Percentiles rank a stretch among this genome's conserved stretches.
These are phyloP conservation scores for Tethea ocularis DNA, from an alignment of 2,888 invertebrate genomes.

Conservation along the genomic window DNA sequence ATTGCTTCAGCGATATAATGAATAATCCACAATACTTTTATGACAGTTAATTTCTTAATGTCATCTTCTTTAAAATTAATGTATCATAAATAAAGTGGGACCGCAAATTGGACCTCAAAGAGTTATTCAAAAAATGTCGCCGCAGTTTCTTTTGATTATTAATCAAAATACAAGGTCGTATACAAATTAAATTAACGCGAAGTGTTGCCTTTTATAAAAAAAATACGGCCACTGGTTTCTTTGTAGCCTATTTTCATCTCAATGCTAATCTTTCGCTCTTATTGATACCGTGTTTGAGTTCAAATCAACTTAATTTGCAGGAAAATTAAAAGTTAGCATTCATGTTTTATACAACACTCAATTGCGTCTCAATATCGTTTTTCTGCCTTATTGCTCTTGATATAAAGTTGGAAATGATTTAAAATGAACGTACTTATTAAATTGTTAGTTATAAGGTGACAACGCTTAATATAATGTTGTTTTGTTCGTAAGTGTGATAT, in stretches of 20 bases:
- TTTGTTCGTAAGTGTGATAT: constrained; percentile 42
- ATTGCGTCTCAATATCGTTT: background rate
- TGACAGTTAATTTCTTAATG: background rate
- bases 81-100: constrained; percentile 7
- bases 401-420: constrained; percentile 22
- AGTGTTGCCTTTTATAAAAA: constrained; percentile 41
- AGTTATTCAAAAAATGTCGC: constrained; percentile 58
- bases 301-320: constrained; percentile 8
- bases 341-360: background rate
- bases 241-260: background rate
- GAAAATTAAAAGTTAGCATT: background rate
- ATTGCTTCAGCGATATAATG: too few species aligned
- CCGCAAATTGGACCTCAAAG: constrained; percentile 11
- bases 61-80: constrained; percentile 5
- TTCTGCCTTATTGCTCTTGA: constrained; percentile 11
- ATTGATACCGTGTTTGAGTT: constrained; percentile 19
- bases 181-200: constrained; percentile 66
- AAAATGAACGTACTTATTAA: constrained; percentile 1
- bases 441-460: constrained; percentile 22
- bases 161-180: constrained; percentile 60
- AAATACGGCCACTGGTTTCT: constrained; percentile 50
- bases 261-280: constrained; percentile 7
- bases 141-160: constrained; percentile 48
- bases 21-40: too few species aligned
- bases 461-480: constrained; percentile 16